These are phyloP conservation scores for Clunio marinus DNA, from an alignment of 2,888 invertebrate species.

Conservation along the genomic window DNA sequence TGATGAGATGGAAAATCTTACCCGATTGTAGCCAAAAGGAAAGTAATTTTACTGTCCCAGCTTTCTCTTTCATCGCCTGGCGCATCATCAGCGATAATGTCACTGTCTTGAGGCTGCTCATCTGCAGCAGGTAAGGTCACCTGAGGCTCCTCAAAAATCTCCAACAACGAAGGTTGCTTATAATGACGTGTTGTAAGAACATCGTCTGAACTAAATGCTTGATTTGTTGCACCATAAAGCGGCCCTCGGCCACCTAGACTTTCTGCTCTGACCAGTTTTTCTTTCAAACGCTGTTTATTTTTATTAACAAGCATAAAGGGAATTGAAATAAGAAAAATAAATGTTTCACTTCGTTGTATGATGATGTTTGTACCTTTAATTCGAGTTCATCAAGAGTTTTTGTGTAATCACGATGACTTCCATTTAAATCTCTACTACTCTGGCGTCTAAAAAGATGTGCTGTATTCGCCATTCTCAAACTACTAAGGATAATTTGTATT, in stretches of 20 bases:
- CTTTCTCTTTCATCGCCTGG: conserved; percentile 79
- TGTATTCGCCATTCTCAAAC: conserved; percentile 76
- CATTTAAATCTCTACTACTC: conserved; percentile 61
- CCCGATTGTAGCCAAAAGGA: conserved; percentile 87
- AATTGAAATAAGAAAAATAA: too few species aligned
- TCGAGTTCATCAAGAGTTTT: conserved; percentile 80
- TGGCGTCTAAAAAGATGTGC: conserved; percentile 83
- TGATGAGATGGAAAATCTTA: conserved; percentile 43
- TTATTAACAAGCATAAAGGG: too few species aligned
- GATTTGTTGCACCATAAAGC: conserved; percentile 83
- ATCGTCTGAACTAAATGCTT: conserved; percentile 60
- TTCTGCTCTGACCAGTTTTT: conserved; percentile 64
- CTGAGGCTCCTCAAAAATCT: conserved; percentile 50
- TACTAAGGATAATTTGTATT: background rate
- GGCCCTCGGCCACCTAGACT: conserved; percentile 47
- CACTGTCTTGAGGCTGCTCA: conserved; percentile 57
- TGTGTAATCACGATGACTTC: conserved; percentile 51
- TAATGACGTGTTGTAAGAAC: conserved; percentile 41
- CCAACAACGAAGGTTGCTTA: conserved; percentile 44
- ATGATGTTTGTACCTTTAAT: conserved; percentile 70
- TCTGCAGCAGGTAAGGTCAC: conserved; percentile 53
- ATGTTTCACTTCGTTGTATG: background rate
- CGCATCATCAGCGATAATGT: conserved; percentile 49
- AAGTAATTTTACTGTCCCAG: conserved; percentile 91
- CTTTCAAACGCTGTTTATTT: conserved; percentile 50